These are phyloP conservation scores for Scaptomyza polygonia DNA, from an alignment of 2,888 invertebrate species.

Conservation along the genomic window DNA sequence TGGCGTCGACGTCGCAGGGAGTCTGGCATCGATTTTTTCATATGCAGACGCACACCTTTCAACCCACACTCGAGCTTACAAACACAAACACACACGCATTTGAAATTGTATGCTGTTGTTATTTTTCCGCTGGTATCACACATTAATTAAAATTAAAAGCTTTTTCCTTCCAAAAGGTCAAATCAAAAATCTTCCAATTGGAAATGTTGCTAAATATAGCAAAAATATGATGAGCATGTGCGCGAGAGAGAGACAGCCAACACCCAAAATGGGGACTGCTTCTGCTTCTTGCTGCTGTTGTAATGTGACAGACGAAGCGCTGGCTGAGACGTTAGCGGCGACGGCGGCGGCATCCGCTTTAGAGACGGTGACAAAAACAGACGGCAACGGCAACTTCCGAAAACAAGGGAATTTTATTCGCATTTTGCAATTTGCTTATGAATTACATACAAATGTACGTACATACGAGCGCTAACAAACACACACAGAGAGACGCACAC, in stretches of 20 bases:
- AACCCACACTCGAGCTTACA: conserved; percentile 19
- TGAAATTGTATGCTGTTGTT: conserved; percentile 29
- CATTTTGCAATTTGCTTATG: conserved; percentile 63
- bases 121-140: conserved; percentile 42
- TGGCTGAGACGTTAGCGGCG: conserved; percentile 34
- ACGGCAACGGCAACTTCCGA: conserved; percentile 57
- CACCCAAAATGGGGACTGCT: conserved; percentile 37
- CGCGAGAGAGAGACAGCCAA: conserved; percentile 43
- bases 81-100: conserved; percentile 17
- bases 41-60: conserved; percentile 55
- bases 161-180: conserved; percentile 73
- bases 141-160: conserved; percentile 63
- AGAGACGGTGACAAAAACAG: conserved; percentile 67
- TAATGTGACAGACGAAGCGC: conserved; percentile 68
- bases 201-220: conserved; percentile 74
- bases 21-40: conserved; percentile 79
- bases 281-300: conserved; percentile 23
- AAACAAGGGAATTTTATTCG: conserved; percentile 60
- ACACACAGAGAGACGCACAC: conserved; percentile 10
- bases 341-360: conserved; percentile 50
- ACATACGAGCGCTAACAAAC: conserved; percentile 15
- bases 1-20: conserved; percentile 62
- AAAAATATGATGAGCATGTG: conserved; percentile 41
- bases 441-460: conserved; percentile 36
- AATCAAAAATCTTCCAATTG: conserved; percentile 66